These are phyloP conservation scores for Poeciliopsis paucimaculata DNA, from an alignment of 2,797 vertebrate genomes.

Conservation along the genomic window DNA sequence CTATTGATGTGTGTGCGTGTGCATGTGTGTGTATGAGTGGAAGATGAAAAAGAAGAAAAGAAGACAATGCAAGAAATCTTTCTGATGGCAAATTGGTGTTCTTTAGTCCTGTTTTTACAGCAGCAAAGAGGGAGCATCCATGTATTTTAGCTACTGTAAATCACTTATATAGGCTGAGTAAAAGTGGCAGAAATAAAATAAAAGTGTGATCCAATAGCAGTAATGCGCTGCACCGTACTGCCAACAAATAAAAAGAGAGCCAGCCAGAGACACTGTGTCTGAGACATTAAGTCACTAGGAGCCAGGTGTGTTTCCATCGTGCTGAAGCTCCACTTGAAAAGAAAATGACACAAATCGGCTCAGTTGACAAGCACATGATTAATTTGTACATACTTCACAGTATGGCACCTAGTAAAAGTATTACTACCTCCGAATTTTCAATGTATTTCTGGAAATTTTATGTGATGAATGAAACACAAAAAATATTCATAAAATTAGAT, in stretches of 20 bases:
- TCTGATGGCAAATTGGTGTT: slow-evolving; percentile 19
- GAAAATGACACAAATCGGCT: slow-evolving; percentile 42
- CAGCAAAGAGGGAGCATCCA: slow-evolving; percentile 39
- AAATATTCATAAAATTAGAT: not conserved
- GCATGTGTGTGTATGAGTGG: slow-evolving; percentile 33
- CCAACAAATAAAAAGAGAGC: slow-evolving; percentile 45
- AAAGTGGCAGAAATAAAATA: slow-evolving; percentile 38
- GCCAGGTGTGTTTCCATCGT: slow-evolving; percentile 64
- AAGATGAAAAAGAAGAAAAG: slow-evolving; percentile 44
- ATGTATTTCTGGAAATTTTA: not conserved
- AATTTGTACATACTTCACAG: slow-evolving; percentile 16
- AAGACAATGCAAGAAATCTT: slow-evolving; percentile 50
- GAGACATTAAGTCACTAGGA: slow-evolving; percentile 62
- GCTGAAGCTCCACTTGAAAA: slow-evolving; percentile 38
- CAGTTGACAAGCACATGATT: slow-evolving; percentile 35
- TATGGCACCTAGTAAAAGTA: not conserved
- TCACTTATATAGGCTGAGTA: slow-evolving; percentile 35
- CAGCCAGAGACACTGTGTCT: slow-evolving; percentile 50
- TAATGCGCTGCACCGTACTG: slow-evolving; percentile 11
- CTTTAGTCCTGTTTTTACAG: slow-evolving; percentile 32
- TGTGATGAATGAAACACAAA: not conserved
- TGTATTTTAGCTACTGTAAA: slow-evolving; percentile 46
- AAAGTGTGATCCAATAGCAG: slow-evolving; percentile 39
- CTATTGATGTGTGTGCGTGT: slow-evolving; percentile 64
- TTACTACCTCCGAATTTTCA: not conserved